A percentile compares a stretch with the other conserved stretches of the same genome.
These are phyloP conservation scores for Tubulanus polymorphus DNA, from an alignment of 2,888 invertebrate genomes.

Conservation along the genomic window DNA sequence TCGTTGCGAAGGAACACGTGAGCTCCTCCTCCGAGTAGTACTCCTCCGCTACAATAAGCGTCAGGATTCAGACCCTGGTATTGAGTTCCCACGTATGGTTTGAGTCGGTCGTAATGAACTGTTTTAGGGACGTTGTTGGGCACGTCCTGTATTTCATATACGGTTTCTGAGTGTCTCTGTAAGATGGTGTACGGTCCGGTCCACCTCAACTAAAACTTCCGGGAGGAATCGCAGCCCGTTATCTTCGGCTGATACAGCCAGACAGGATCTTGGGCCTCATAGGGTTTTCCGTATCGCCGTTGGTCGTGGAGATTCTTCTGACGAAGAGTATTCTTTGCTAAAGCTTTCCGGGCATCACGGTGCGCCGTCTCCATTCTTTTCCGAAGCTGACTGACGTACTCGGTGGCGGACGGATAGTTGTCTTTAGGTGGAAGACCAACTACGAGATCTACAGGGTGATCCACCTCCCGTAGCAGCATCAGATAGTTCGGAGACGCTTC, in stretches of 20 bases:
- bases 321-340: background rate
- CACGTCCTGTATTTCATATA: background rate
- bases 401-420: constrained; percentile 3
- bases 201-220: background rate
- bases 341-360: constrained; percentile 6
- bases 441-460: constrained; percentile 17
- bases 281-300: background rate
- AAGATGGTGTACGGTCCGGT: constrained; percentile 2
- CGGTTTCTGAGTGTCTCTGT: background rate
- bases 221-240: background rate
- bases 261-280: background rate
- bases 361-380: constrained; percentile 12
- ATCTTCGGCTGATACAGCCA: background rate
- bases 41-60: too few species aligned
- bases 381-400: constrained; percentile 8
- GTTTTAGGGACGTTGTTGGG: background rate
- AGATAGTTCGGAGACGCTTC: constrained; percentile 19
- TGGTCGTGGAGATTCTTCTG: constrained; percentile 3
- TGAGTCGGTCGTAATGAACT: background rate
- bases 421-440: background rate
- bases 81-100: background rate
- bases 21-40: too few species aligned
- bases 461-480: constrained; percentile 20
- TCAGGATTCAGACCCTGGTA: too few species aligned
- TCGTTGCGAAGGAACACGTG: too few species aligned